Evolutionary conservation across 2,113 vertebrate species (phyloP), one percentile per base, ranked within the genome.

Genomic region (Mionectes macconnelli): DNA sequence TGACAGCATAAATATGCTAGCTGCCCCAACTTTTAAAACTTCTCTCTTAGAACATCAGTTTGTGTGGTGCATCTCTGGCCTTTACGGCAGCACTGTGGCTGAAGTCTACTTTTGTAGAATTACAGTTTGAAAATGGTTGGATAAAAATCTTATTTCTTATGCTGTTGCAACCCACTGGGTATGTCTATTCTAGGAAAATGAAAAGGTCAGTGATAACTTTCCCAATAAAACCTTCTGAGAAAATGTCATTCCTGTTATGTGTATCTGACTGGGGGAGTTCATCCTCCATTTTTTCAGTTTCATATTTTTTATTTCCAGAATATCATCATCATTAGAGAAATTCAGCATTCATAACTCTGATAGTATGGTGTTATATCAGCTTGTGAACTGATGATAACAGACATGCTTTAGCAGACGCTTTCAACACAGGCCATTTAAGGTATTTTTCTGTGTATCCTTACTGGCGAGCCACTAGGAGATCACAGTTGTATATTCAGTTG

Each of bases 171-270:
- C 70, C 91, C 50, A 91, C 81, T 94, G 81, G 57, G 87, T 94
- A 75, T 59, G 52, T 94, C 94, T 97, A 10, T 93, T 93, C 81
- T 82, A 93, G 74, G 87, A 94, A 95, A 94, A 95, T 95, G 91
- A 95, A 96, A 95, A 96, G 95, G 94, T 95, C 96, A 94, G 57
- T 90, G 80, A 53, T 94, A 91, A 87, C 87, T 89, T 94, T 95
- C 87, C 84, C 89, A 64, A 94, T 96, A 91, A 91, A 95, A 84
- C 27, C 12, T 87, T 82, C 87, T 37, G 77, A 87, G 84, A 94
- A 97, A 96, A 97, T 94, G 94, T 87, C 91, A 91, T 87, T 94
- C 81, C 69, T 60, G 69, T 84, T 92, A 64, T 2, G 12, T 78
- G 73, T 87, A 53, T 64, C 62, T 80, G 63, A 80, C 56, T 84